Conservation (phyloP, 2,888 invertebrate genomes). For the Scrobipalpa atriplicella region DNA sequence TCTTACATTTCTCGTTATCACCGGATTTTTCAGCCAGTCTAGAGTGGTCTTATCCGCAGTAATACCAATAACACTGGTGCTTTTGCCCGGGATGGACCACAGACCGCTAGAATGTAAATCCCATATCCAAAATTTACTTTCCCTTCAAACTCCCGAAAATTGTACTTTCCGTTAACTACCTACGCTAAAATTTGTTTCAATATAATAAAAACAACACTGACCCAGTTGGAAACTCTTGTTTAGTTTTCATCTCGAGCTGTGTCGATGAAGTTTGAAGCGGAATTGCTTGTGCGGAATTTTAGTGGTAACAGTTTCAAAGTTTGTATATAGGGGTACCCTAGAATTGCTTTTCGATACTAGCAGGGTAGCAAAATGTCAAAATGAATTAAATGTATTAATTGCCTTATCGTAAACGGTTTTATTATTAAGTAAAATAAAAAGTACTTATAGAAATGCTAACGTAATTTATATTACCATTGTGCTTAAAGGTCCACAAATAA, state of each 20-base stretch:
- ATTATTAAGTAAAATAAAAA: too few relatives aligned
- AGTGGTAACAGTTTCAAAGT: not conserved
- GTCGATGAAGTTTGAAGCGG: constrained; percentile 22
- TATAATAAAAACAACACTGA: constrained; percentile 15
- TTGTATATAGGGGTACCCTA: not conserved
- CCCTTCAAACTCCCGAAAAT: not conserved
- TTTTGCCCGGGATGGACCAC: too few relatives aligned
- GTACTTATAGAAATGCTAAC: too few relatives aligned
- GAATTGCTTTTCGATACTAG: not conserved
- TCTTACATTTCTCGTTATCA: too few relatives aligned
- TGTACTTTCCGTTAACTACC: not conserved
- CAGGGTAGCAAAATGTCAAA: not conserved
- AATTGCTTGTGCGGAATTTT: constrained; percentile 12
- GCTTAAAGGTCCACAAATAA: too few relatives aligned
- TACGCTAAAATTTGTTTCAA: not conserved
- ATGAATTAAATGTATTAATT: too few relatives aligned
- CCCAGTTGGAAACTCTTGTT: constrained; percentile 22
- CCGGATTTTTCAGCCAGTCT: too few relatives aligned
- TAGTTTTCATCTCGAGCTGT: constrained; percentile 13
- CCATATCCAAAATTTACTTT: not conserved
- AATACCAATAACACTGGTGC: too few relatives aligned
- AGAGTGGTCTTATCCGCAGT: too few relatives aligned
- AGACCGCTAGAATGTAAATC: too few relatives aligned
- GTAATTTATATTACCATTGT: too few relatives aligned
- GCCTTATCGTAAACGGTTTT: too few relatives aligned